These are phyloP conservation scores for Muscicapa adusta DNA, from an alignment of 2,113 vertebrate species.

Conservation along the genomic window DNA sequence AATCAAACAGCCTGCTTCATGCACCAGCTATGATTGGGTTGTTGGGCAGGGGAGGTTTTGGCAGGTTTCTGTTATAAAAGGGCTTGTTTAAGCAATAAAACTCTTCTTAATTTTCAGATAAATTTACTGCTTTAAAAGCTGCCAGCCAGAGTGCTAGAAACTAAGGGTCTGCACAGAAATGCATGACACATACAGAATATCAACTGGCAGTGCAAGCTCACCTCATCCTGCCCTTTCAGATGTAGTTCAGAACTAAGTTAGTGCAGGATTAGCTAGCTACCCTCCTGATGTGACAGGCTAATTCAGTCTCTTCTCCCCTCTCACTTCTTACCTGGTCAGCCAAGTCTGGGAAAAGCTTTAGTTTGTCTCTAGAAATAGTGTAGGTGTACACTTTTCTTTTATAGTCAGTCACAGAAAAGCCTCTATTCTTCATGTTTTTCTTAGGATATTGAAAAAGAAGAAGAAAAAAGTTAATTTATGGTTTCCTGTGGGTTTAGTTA, in stretches of 20 bases:
- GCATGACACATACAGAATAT: not conserved
- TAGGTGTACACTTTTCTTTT: not conserved
- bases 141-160: not conserved
- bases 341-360: not conserved
- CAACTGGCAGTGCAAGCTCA: not conserved
- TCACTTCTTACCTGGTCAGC: not conserved
- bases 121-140: not conserved
- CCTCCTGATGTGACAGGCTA: not conserved
- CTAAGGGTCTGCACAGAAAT: not conserved
- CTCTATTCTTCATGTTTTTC: not conserved
- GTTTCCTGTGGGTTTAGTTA: not conserved
- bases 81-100: slow-evolving; percentile 16
- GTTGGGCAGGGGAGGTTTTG: not conserved
- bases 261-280: not conserved
- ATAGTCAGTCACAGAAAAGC: not conserved
- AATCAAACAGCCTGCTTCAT: not conserved
- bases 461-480: not conserved
- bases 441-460: not conserved
- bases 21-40: not conserved
- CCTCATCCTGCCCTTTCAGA: not conserved
- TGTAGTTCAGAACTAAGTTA: slow-evolving; percentile 18
- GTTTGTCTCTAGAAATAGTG: not conserved
- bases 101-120: not conserved
- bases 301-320: not conserved
- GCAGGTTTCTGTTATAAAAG: not conserved